phyloP scores from a whole-genome alignment of 2,888 invertebrate species.

The Sericinus montela region DNA sequence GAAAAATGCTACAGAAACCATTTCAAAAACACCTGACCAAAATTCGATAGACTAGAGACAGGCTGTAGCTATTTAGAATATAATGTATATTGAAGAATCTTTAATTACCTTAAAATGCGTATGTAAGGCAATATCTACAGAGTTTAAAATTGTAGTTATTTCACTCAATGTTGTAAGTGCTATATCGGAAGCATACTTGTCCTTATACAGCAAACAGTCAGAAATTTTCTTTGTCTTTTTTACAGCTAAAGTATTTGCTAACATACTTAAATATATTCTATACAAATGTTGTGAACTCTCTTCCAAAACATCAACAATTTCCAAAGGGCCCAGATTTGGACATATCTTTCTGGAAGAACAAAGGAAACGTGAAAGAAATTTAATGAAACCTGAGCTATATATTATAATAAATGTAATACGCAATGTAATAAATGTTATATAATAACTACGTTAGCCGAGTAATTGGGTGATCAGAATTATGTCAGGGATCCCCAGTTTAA shows the following conservation, averaged over 20 bases:
- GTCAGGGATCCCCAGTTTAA: too few species aligned
- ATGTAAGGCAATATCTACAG: conserved; percentile 58
- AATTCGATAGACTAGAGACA: too few species aligned
- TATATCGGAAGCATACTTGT: conserved; percentile 65
- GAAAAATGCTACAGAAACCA: too few species aligned
- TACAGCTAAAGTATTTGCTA: conserved; percentile 55
- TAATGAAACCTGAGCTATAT: too few species aligned
- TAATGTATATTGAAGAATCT: too few species aligned
- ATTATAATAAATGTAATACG: too few species aligned
- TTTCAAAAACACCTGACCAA: too few species aligned
- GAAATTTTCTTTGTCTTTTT: conserved; percentile 52
- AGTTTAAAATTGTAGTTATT: conserved; percentile 56
- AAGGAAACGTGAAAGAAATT: too few species aligned
- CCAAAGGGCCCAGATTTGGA: conserved; percentile 42
- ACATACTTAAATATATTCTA: conserved; percentile 60
- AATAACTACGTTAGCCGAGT: too few species aligned
- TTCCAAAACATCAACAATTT: conserved; percentile 57
- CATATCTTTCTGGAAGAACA: conserved; percentile 10
- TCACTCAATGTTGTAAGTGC: conserved; percentile 56
- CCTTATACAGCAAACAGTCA: conserved; percentile 56
- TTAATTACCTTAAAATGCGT: conserved; percentile 56
- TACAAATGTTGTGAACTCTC: conserved; percentile 65
- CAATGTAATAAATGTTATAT: too few species aligned
- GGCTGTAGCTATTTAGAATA: too few species aligned
- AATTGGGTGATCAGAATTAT: too few species aligned